Conservation (phyloP, 2,888 invertebrate species). For the Lepidochrysops patricia region DNA sequence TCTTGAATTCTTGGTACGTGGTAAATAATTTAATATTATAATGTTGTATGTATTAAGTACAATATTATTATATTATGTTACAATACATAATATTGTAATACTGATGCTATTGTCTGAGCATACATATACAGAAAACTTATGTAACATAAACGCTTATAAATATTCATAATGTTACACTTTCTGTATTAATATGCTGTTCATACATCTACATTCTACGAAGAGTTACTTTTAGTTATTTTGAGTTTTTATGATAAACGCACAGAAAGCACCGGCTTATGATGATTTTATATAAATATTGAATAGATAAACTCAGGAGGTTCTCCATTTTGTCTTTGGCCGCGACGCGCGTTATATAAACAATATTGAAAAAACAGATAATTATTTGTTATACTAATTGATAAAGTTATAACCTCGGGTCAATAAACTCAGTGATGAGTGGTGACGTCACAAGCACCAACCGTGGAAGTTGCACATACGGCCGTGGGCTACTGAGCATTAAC, state of each 20-base stretch:
- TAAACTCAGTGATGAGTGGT: not conserved
- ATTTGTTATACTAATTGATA: not conserved
- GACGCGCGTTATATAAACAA: not conserved
- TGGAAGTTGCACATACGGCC: not conserved
- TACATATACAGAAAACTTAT: not conserved
- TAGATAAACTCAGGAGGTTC: no score
- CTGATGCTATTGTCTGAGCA: not conserved
- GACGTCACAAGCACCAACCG: not conserved
- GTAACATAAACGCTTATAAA: not conserved
- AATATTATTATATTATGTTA: not conserved
- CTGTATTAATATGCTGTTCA: not conserved
- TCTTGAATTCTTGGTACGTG: no score
- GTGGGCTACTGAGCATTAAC: not conserved
- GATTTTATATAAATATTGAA: not conserved
- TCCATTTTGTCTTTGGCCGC: no score
- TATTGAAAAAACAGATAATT: not conserved
- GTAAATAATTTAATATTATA: no score
- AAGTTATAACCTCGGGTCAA: not conserved
- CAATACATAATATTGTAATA: not conserved
- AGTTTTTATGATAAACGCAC: not conserved
- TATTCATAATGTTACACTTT: not conserved
- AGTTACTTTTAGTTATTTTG: not conserved
- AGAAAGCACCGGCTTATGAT: no score
- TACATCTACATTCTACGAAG: not conserved
- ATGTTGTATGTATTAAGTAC: not conserved